Evolutionary conservation across 1,140 invertebrate species (phyloP).

Genomic region (Tetraneura akinire): DNA sequence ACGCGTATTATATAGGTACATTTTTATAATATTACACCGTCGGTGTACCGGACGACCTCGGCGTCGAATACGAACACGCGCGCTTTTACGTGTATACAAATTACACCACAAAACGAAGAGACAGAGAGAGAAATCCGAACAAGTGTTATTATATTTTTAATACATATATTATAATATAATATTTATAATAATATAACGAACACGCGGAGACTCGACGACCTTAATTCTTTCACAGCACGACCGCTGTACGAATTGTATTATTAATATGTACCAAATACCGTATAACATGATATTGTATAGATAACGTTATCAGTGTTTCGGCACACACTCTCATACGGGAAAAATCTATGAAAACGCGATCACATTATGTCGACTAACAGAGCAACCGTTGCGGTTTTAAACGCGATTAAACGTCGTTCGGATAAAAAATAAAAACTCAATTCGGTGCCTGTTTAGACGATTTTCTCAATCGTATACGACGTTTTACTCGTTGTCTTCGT

Average conservation of each 20-base stretch:
- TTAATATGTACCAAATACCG: neutral
- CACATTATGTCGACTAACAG: slow-evolving; percentile 3
- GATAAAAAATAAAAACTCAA: neutral
- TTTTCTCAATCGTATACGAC: neutral
- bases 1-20: too few species aligned
- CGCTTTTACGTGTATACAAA: neutral
- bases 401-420: neutral
- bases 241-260: neutral
- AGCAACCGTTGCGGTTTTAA: neutral
- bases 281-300: too few species aligned
- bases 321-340: too few species aligned
- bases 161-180: neutral
- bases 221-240: neutral
- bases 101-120: neutral
- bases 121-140: neutral
- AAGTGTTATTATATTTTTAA: neutral
- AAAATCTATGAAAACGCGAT: neutral
- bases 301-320: too few species aligned
- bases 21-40: too few species aligned
- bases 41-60: neutral
- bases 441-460: too few species aligned
- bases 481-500: neutral
- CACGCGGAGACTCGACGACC: neutral
- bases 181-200: neutral
- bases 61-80: neutral